Evolutionary conservation across 2,113 vertebrate species (phyloP), one percentile per base, ranked within the genome.

Genomic region (Tiliqua scincoides): DNA sequence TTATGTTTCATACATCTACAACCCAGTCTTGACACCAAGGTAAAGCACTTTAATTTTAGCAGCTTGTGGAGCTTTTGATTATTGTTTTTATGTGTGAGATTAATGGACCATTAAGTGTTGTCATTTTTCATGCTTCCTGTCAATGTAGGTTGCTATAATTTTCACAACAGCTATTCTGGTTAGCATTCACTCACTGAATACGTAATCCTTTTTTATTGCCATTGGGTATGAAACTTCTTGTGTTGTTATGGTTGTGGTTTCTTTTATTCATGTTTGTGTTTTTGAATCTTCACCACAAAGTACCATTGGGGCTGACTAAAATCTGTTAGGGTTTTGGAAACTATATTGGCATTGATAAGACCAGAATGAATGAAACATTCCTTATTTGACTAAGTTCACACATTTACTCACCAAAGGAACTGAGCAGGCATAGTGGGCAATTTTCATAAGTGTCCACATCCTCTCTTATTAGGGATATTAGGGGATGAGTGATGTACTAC

Each of bases 31-130:
- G 88, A 37, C 89, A 76, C 65, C 80, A 88, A 93, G 90, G 91
- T 93, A 93, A 93, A 93, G 84, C 25, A 82, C 32, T 52, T 85
- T 86, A 67, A 86, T 91, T 90, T 25, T 79, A 77, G 15, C 86
- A 91, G 78, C n/a, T 88, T 62, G 75, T 77, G 20, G 84, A 73
- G 25, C 81, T 35, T 6, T 81, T 65, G 62, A 18, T 85, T 32
- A 61, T 87, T 62, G 54, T 67, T 85, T 76, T 52, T 77, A 3
- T 83, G 4, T 81, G 81, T 84, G 61, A 72, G 87, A 85, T 23
- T 68, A 23, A 72, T 14, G 2, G 32, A n/a, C 6, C 6, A 35
- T 72, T 87, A 62, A 84, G 87, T 40, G 48, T 77, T 78, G 88
- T 87, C 76, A 32, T 71, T 30, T 4, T 85, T 7, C 0, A 0